Evolutionary conservation across 2,797 vertebrate genomes (phyloP).

Genomic region (Oceanodroma leucorhoa): DNA sequence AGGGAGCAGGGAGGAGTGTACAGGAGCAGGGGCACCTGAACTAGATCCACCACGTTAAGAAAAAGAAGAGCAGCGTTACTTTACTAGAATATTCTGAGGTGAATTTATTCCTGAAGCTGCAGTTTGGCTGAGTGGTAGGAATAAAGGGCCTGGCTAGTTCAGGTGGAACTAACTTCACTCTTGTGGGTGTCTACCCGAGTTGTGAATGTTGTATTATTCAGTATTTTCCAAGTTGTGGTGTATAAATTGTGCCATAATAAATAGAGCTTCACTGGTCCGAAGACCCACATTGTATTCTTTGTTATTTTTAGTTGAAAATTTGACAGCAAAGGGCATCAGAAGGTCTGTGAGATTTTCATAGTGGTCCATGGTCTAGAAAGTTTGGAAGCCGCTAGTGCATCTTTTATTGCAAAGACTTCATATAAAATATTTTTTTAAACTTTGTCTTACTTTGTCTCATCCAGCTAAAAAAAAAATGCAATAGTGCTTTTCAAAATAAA

Average conservation of each 20-base stretch:
- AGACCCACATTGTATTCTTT: background rate
- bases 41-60: background rate
- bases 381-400: background rate
- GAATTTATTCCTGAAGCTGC: background rate
- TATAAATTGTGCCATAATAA: background rate
- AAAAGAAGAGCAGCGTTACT: background rate
- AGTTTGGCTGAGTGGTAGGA: background rate
- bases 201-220: background rate
- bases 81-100: background rate
- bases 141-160: background rate
- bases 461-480: background rate
- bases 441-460: background rate
- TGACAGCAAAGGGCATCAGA: background rate
- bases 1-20: accelerated
- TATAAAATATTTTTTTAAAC: background rate
- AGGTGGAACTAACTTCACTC: background rate
- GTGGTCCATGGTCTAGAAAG: background rate
- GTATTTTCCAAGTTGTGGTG: background rate
- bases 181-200: accelerated
- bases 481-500: background rate
- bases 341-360: background rate
- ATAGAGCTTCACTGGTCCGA: background rate
- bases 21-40: background rate
- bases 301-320: background rate
- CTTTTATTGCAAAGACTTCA: background rate